A percentile compares a stretch with the other conserved stretches of the same genome.
phyloP scores from a whole-genome alignment of 1,140 invertebrate species.

The Heliothis subflexa region DNA sequence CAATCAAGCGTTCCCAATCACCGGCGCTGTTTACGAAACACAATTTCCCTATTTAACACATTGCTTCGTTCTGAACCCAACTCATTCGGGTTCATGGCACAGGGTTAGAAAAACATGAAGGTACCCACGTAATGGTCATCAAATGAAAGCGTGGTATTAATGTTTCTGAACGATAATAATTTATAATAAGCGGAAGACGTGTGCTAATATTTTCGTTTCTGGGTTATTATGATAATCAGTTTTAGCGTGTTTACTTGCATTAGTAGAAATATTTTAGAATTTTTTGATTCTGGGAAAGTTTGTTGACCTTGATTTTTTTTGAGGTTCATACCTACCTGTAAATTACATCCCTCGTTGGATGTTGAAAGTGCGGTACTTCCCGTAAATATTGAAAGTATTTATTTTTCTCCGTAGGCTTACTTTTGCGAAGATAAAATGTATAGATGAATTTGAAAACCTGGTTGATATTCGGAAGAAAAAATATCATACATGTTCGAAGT shows the following conservation, averaged over 20 bases:
- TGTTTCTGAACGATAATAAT: slow-evolving; percentile 19
- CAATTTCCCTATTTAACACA: slow-evolving; percentile 26
- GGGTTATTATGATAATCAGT: slow-evolving; percentile 14
- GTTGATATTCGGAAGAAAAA: too few species aligned
- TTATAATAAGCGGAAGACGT: slow-evolving; percentile 28
- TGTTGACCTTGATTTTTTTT: not conserved
- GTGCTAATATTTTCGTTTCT: slow-evolving; percentile 17
- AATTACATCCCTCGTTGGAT: too few species aligned
- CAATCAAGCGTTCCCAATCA: not conserved
- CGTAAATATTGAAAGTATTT: too few species aligned
- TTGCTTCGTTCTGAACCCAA: slow-evolving; percentile 47
- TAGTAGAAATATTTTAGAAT: not conserved
- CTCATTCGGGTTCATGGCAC: slow-evolving; percentile 63
- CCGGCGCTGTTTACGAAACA: slow-evolving; percentile 21
- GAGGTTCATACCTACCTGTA: too few species aligned
- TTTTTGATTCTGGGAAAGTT: not conserved
- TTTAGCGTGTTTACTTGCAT: slow-evolving; percentile 13
- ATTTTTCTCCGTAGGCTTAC: not conserved
- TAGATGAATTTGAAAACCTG: not conserved
- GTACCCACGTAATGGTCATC: slow-evolving; percentile 46
- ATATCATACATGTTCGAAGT: too few species aligned
- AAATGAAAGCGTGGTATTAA: slow-evolving; percentile 29
- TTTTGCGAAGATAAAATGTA: too few species aligned
- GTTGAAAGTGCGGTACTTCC: too few species aligned
- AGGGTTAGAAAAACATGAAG: slow-evolving; percentile 63